A percentile compares a stretch with the other conserved stretches of the same genome.
Conservation (phyloP, 2,797 vertebrate species). For the Sebastes matsubarae region DNA sequence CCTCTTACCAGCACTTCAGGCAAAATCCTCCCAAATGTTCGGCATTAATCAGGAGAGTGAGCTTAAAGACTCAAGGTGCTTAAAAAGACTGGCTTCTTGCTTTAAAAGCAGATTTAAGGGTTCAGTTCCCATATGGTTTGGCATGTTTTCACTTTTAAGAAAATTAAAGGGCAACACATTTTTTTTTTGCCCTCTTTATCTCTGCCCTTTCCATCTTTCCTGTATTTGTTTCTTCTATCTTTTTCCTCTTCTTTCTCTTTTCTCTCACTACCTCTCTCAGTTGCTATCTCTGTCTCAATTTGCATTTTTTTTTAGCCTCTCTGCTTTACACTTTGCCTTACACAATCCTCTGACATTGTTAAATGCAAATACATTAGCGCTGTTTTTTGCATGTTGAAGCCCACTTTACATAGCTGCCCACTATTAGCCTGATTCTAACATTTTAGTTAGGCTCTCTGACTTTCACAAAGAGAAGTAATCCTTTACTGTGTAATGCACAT, state of each 20-base stretch:
- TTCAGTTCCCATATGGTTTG: slow-evolving; percentile 16
- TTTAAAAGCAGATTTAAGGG: slow-evolving; percentile 35
- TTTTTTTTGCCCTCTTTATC: background rate
- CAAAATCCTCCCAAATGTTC: slow-evolving; percentile 63
- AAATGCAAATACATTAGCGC: background rate
- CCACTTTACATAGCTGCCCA: background rate
- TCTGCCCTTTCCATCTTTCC: background rate
- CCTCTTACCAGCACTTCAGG: slow-evolving; percentile 55
- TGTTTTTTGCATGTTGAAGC: background rate
- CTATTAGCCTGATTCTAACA: background rate
- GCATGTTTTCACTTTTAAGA: slow-evolving; percentile 21
- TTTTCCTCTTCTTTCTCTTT: background rate
- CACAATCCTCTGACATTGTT: background rate
- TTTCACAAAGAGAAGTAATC: background rate
- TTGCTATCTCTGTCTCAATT: background rate
- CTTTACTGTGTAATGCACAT: background rate
- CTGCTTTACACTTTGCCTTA: background rate
- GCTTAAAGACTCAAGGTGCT: slow-evolving; percentile 53
- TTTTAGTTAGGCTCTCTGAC: background rate
- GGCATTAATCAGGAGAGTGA: slow-evolving; percentile 56
- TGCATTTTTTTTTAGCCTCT: background rate
- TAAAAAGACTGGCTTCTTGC: slow-evolving; percentile 35
- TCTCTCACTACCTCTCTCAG: background rate
- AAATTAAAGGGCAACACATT: background rate
- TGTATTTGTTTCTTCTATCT: background rate